Percentiles rank a stretch among this genome's conserved stretches.
phyloP scores from a whole-genome alignment of 1,140 invertebrate species.

The Trichonephila inaurata region DNA sequence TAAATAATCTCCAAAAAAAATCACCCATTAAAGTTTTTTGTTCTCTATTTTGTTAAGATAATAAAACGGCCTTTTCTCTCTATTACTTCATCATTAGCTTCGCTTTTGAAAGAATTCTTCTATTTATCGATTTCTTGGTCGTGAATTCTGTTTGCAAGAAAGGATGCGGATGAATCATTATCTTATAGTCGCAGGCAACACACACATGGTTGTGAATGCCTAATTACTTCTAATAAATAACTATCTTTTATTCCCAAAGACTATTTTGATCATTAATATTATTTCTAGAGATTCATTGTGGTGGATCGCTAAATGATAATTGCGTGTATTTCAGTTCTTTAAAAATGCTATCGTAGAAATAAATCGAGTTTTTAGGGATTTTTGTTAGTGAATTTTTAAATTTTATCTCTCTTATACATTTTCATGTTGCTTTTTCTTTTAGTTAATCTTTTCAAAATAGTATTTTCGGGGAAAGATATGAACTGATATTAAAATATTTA shows the following conservation, averaged over 20 bases:
- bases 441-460: too few relatives aligned
- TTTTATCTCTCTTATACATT: too few relatives aligned
- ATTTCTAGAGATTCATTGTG: neutral
- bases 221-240: constrained; percentile 1
- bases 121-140: neutral
- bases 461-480: too few relatives aligned
- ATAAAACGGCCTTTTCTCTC: neutral
- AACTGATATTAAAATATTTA: too few relatives aligned
- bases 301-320: neutral
- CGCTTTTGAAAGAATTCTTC: neutral
- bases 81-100: constrained; percentile 10
- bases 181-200: neutral
- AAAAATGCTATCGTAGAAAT: too few relatives aligned
- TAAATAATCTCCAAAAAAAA: neutral
- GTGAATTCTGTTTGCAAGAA: neutral
- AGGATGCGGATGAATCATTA: neutral
- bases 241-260: neutral
- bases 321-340: neutral
- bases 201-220: too few relatives aligned
- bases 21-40: neutral
- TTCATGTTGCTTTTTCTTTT: too few relatives aligned
- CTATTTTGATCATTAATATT: neutral
- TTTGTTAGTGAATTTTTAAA: too few relatives aligned
- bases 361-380: too few relatives aligned
- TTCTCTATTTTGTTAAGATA: neutral